These are phyloP conservation scores for Sebastes oblongus DNA, from an alignment of 2,797 vertebrate genomes.

Conservation along the genomic window DNA sequence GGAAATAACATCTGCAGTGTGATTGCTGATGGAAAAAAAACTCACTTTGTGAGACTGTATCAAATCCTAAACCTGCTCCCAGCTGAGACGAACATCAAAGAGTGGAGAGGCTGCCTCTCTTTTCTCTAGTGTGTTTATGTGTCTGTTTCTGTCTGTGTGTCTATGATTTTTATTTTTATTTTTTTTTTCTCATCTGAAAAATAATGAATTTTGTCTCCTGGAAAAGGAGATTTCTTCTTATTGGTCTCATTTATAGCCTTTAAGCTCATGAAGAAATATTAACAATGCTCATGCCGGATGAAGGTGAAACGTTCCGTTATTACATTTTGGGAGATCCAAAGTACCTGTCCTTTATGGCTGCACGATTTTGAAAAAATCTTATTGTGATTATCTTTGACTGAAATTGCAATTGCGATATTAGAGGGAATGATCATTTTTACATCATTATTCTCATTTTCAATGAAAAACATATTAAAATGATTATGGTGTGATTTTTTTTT, in stretches of 20 bases:
- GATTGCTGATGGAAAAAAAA: background rate
- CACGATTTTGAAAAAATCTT: too few relatives aligned
- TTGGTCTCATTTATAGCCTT: background rate
- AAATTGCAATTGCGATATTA: too few relatives aligned
- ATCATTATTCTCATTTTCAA: too few relatives aligned
- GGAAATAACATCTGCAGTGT: conserved; percentile 30
- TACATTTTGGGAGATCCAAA: background rate
- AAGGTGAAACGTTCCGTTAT: background rate
- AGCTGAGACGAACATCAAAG: conserved; percentile 52
- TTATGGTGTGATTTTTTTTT: too few relatives aligned
- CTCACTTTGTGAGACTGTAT: conserved; percentile 17
- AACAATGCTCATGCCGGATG: background rate
- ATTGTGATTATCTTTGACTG: too few relatives aligned
- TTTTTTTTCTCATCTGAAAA: background rate
- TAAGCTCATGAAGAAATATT: background rate
- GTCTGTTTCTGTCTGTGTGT: conserved; percentile 20
- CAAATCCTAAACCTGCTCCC: conserved; percentile 43
- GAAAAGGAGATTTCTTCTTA: background rate
- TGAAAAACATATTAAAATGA: too few relatives aligned
- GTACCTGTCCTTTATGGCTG: background rate
- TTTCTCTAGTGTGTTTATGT: conserved; percentile 9
- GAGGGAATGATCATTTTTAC: too few relatives aligned
- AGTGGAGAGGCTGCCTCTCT: background rate
- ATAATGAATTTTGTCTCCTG: background rate
- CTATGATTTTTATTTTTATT: background rate